A percentile compares a stretch with the other conserved stretches of the same genome.
Evolutionary conservation across 2,797 vertebrate species (phyloP).

Genomic region (Molossus molossus): DNA sequence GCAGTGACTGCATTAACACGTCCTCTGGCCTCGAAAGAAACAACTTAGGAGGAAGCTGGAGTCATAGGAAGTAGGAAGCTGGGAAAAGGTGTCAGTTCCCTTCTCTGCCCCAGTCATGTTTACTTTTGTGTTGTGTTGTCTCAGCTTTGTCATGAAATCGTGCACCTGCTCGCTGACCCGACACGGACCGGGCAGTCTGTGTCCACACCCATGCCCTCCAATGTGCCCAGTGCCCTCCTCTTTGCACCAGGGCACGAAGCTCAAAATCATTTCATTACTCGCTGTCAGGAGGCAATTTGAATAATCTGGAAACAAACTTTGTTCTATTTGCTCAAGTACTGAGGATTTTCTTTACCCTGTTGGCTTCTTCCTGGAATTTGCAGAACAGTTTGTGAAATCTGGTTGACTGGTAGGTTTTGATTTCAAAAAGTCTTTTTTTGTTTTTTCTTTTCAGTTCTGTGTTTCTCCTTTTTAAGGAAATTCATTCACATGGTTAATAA

Average conservation of each 20-base stretch:
- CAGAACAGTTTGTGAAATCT: constrained; percentile 75
- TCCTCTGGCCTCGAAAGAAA: constrained; percentile 22
- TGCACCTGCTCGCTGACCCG: background rate
- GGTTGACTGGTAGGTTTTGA: constrained; percentile 45
- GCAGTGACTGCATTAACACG: background rate
- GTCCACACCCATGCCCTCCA: background rate
- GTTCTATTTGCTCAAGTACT: constrained; percentile 31
- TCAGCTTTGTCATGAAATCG: constrained; percentile 22
- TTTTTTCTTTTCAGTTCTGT: background rate
- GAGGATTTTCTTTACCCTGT: constrained; percentile 57
- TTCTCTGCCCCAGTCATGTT: background rate
- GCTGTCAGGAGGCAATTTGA: background rate
- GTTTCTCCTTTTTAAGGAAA: constrained; percentile 59
- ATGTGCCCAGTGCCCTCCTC: background rate
- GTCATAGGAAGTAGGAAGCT: constrained; percentile 11
- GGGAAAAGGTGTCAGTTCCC: background rate
- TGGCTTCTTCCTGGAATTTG: constrained; percentile 65
- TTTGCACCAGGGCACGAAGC: background rate
- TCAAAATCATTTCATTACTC: constrained; percentile 44
- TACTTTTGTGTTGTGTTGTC: constrained; percentile 21
- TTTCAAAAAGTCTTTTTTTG: constrained; percentile 23
- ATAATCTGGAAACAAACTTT: constrained; percentile 57
- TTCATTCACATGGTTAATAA: constrained; percentile 67
- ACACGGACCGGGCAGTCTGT: background rate
- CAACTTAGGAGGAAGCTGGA: background rate